These are phyloP conservation scores for Diabrotica balteata DNA, from an alignment of 2,888 invertebrate genomes.

Conservation along the genomic window DNA sequence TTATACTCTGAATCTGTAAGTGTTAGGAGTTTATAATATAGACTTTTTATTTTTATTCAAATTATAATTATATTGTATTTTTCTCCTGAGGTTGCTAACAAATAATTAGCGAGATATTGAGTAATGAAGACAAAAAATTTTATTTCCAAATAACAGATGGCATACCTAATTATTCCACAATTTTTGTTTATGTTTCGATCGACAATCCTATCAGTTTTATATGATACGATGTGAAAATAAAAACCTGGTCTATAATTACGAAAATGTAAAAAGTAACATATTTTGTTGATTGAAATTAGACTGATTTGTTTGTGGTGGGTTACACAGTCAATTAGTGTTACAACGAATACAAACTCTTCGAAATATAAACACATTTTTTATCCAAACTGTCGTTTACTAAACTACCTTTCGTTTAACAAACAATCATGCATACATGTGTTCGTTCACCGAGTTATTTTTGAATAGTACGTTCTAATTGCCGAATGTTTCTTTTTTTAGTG, in stretches of 20 bases:
- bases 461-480: conserved; percentile 3
- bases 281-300: conserved; percentile 46
- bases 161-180: no score
- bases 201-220: no score
- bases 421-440: conserved; percentile 6
- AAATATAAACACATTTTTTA: conserved; percentile 34
- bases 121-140: no score
- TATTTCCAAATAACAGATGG: no score
- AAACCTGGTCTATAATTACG: neutral
- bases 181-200: no score
- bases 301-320: conserved; percentile 47
- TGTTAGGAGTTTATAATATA: no score
- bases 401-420: conserved; percentile 5
- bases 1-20: no score
- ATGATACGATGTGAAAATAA: no score
- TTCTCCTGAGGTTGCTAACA: no score
- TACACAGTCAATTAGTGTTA: conserved; percentile 51
- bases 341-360: conserved; percentile 42
- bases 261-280: conserved; percentile 41
- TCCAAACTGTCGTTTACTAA: conserved; percentile 21
- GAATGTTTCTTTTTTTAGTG: conserved; percentile 7
- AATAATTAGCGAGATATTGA: no score
- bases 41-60: no score
- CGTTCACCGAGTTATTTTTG: conserved; percentile 7
- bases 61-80: no score